phyloP scores from a whole-genome alignment of 2,113 vertebrate genomes.

The Cardinalis cardinalis region DNA sequence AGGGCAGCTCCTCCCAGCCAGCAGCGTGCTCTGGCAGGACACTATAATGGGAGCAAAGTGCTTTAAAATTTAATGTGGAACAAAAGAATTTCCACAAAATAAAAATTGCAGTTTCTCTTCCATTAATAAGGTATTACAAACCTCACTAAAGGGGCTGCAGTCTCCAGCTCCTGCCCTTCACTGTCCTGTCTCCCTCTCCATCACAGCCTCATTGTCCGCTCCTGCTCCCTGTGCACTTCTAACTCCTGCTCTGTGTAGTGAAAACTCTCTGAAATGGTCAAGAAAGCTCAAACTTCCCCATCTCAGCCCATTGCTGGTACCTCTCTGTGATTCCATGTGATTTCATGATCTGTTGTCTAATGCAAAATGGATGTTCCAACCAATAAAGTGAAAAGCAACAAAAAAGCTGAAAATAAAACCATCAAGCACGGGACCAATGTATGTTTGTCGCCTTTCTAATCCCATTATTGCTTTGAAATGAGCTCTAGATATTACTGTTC shows the following conservation, averaged over 20 bases:
- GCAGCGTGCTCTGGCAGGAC: not conserved
- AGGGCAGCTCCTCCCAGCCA: slow-evolving; percentile 4
- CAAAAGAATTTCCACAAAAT: slow-evolving; percentile 49
- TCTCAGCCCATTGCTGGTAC: not conserved
- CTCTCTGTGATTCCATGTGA: not conserved
- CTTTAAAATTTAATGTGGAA: slow-evolving; percentile 56
- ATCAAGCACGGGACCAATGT: slow-evolving; percentile 16
- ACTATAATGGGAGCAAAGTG: not conserved
- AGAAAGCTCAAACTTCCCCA: not conserved
- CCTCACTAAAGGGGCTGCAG: not conserved
- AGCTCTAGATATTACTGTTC: slow-evolving; percentile 10
- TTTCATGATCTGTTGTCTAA: slow-evolving; percentile 31
- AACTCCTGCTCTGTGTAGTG: not conserved
- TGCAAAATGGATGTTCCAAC: slow-evolving; percentile 36
- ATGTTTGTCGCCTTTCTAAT: slow-evolving; percentile 44
- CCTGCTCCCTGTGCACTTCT: not conserved
- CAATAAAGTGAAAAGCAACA: slow-evolving; percentile 37
- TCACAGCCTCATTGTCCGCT: not conserved
- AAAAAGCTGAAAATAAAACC: slow-evolving; percentile 29
- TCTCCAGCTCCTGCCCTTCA: not conserved
- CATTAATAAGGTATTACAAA: slow-evolving; percentile 42
- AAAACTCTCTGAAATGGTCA: not conserved
- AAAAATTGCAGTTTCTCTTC: slow-evolving; percentile 36
- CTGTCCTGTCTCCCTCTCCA: not conserved
- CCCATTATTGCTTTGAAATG: slow-evolving; percentile 50